Conservation (phyloP, 2,888 invertebrate species). For the Escarpia spicata region DNA sequence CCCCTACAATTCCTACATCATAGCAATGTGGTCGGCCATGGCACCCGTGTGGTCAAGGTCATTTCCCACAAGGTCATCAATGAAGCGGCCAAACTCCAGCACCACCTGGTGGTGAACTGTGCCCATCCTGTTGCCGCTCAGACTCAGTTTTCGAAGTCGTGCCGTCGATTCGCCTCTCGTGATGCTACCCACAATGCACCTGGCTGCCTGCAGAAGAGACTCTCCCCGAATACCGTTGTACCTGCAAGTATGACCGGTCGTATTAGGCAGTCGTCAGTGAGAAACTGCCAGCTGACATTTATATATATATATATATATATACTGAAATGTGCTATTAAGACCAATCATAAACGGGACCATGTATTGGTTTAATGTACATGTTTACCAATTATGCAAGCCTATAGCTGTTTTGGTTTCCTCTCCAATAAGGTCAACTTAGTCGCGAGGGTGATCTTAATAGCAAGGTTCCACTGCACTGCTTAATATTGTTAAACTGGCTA, state of each 20-base stretch:
- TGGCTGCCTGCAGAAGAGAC: neutral
- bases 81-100: neutral
- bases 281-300: neutral
- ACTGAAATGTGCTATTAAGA: neutral
- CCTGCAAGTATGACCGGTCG: neutral
- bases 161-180: neutral
- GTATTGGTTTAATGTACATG: neutral
- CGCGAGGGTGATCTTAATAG: too few species aligned
- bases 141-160: neutral
- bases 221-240: neutral
- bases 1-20: neutral
- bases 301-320: neutral
- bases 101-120: neutral
- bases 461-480: neutral
- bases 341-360: neutral
- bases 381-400: too few species aligned
- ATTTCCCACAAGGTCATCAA: neutral
- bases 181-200: conserved; percentile 16
- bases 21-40: neutral
- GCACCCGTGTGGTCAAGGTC: neutral
- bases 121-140: neutral
- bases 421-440: too few species aligned
- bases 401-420: too few species aligned
- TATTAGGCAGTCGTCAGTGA: neutral
- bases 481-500: too few species aligned